These are phyloP conservation scores for Dallia pectoralis DNA, from an alignment of 2,797 vertebrate species.

Conservation along the genomic window DNA sequence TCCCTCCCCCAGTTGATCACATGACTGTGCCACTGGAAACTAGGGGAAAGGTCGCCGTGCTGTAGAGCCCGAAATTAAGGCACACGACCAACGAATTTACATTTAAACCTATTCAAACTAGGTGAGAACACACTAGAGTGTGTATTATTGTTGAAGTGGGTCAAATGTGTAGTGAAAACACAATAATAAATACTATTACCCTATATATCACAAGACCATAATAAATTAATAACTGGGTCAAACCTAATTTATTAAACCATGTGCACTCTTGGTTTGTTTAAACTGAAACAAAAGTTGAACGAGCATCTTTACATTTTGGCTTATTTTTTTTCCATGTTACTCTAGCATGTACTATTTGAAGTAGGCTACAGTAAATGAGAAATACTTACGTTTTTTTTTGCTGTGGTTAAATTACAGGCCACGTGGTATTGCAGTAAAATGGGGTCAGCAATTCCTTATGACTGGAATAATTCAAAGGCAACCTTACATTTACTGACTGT, in stretches of 20 bases:
- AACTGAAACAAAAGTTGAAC: not conserved
- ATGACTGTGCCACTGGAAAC: conserved; percentile 73
- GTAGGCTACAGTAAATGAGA: not conserved
- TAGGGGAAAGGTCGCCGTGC: conserved; percentile 78
- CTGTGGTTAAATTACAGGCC: not conserved
- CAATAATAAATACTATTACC: not conserved
- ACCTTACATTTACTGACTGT: not conserved
- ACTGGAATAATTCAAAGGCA: not conserved
- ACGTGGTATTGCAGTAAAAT: not conserved
- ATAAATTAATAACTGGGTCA: not conserved
- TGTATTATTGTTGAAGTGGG: not conserved
- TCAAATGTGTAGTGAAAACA: not conserved
- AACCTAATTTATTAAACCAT: not conserved
- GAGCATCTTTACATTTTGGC: not conserved
- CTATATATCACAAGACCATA: not conserved
- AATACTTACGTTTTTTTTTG: not conserved
- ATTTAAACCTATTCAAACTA: not conserved
- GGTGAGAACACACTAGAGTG: not conserved
- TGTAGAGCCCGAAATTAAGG: not conserved
- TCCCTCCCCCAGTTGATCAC: conserved; percentile 67
- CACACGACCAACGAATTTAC: not conserved
- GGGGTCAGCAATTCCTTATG: not conserved
- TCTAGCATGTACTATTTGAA: not conserved
- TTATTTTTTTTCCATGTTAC: not conserved
- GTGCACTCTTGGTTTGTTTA: not conserved